phyloP scores from a whole-genome alignment of 2,113 vertebrate genomes.

The Colossoma macropomum region DNA sequence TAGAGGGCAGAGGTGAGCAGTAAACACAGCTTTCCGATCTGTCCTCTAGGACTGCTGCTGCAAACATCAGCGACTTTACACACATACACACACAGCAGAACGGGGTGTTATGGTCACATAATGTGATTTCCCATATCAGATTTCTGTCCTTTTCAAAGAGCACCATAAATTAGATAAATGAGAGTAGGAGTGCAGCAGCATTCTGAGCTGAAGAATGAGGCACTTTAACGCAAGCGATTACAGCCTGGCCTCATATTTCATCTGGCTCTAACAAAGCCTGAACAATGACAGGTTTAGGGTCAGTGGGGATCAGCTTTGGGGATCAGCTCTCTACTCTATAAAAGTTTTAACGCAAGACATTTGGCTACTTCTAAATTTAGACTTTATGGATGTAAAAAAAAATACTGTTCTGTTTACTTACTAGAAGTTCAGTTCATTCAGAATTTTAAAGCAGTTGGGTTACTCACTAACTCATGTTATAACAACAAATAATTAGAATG shows the following conservation, averaged over 20 bases:
- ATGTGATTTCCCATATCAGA: constrained; percentile 4
- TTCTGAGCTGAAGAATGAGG: not conserved
- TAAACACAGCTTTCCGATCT: not conserved
- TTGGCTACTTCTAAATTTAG: too few relatives aligned
- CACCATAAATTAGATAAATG: not conserved
- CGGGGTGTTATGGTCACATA: not conserved
- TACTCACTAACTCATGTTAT: too few relatives aligned
- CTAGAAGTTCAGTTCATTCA: too few relatives aligned
- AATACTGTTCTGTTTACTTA: too few relatives aligned
- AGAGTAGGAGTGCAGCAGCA: not conserved
- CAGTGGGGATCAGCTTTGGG: not conserved
- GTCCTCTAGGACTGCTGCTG: not conserved
- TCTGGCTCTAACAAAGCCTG: too few relatives aligned
- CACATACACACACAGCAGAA: constrained; percentile 7
- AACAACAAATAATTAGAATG: too few relatives aligned
- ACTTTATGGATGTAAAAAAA: too few relatives aligned
- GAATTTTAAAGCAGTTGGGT: too few relatives aligned
- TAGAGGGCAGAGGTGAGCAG: not conserved
- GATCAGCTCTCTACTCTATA: not conserved
- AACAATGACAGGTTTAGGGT: not conserved
- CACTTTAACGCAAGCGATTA: not conserved
- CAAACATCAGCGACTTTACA: constrained; percentile 2
- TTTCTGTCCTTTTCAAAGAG: not conserved
- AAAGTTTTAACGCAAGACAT: too few relatives aligned
- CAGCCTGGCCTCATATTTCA: not conserved